Evolutionary conservation across 1,140 invertebrate species (phyloP).

Genomic region (Myzus persicae): DNA sequence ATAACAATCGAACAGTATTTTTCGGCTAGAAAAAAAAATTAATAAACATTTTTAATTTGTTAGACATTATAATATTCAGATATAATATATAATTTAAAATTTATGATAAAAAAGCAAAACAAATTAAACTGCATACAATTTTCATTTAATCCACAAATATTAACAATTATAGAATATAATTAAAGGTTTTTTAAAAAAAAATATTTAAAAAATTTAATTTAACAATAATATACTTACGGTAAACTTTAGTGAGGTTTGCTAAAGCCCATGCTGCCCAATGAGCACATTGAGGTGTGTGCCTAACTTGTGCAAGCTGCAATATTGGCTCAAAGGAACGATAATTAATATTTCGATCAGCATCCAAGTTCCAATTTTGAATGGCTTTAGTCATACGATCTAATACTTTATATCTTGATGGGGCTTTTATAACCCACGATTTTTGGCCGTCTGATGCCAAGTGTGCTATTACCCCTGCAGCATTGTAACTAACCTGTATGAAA

Average conservation of each 20-base stretch:
- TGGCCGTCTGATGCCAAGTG: slow-evolving; percentile 94
- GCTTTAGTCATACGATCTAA: slow-evolving; percentile 79
- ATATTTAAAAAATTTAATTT: neutral
- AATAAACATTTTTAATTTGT: slow-evolving; percentile 22
- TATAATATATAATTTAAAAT: neutral
- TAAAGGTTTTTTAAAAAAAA: neutral
- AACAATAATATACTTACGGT: slow-evolving; percentile 73
- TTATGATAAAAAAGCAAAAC: neutral
- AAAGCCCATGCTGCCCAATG: slow-evolving; percentile 98
- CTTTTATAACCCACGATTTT: slow-evolving; percentile 79
- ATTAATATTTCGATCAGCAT: slow-evolving; percentile 91
- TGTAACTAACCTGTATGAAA: slow-evolving; percentile 84
- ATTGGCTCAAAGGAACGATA: slow-evolving; percentile 95
- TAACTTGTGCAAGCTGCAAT: slow-evolving; percentile 78
- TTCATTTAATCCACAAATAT: neutral
- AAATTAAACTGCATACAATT: neutral
- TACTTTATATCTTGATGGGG: slow-evolving; percentile 77
- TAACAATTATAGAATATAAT: neutral
- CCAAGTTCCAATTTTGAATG: slow-evolving; percentile 87
- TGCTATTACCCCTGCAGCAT: slow-evolving; percentile 93
- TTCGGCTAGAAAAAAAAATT: slow-evolving; percentile 70
- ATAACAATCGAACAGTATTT: slow-evolving; percentile 91
- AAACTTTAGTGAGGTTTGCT: slow-evolving; percentile 92
- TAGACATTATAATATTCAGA: slow-evolving; percentile 4
- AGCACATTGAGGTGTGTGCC: slow-evolving; percentile 89